A percentile compares a stretch with the other conserved stretches of the same genome.
Evolutionary conservation across 2,888 invertebrate species (phyloP).

Genomic region (Agriotes lineatus): DNA sequence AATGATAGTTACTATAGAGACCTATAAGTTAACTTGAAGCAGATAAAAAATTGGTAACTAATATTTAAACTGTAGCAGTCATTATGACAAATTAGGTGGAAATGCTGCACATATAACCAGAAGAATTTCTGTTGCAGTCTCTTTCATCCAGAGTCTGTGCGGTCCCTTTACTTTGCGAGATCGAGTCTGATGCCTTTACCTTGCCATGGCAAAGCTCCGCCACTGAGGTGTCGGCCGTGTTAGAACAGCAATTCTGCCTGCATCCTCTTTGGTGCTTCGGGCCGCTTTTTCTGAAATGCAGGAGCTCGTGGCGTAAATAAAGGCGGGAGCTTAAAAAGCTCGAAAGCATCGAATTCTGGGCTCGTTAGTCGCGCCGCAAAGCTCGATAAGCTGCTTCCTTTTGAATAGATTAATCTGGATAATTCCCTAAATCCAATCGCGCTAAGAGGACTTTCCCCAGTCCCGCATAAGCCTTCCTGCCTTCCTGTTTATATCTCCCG

Average conservation of each 20-base stretch:
- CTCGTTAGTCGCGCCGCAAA: conserved; percentile 49
- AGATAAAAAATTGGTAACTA: no score
- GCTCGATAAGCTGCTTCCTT: conserved; percentile 48
- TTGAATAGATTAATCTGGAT: conserved; percentile 51
- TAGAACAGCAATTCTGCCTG: neutral
- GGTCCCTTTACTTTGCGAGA: no score
- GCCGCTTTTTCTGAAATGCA: conserved; percentile 20
- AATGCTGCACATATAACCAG: no score
- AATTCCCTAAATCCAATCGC: conserved; percentile 51
- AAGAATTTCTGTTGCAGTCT: no score
- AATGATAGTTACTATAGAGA: no score
- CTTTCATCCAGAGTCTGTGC: no score
- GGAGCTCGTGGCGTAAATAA: conserved; percentile 40
- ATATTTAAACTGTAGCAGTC: no score
- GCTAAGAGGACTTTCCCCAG: conserved; percentile 44
- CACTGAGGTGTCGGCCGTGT: neutral
- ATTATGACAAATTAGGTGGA: no score
- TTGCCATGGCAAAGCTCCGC: neutral
- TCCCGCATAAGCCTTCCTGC: conserved; percentile 42
- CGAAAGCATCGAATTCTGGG: conserved; percentile 41
- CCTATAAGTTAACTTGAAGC: no score
- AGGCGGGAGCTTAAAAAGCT: conserved; percentile 44
- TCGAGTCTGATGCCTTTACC: no score
- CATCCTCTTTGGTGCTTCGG: neutral
- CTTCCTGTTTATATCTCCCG: conserved; percentile 36